phyloP scores from a whole-genome alignment of 2,797 vertebrate genomes.

The Agapornis canus region DNA sequence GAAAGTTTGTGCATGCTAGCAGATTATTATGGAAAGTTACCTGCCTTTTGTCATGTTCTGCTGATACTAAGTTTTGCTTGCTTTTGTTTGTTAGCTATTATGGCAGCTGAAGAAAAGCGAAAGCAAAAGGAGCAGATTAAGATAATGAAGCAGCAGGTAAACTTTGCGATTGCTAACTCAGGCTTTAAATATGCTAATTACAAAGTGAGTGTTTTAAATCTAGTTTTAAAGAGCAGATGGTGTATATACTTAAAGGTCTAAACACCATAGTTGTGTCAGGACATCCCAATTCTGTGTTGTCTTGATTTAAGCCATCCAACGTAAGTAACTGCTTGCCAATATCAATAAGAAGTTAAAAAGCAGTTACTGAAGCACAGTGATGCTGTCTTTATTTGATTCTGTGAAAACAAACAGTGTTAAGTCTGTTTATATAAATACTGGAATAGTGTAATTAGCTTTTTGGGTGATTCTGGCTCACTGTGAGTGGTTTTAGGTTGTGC shows the following conservation, averaged over 20 bases:
- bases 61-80: constrained; percentile 12
- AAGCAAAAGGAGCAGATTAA: constrained; percentile 96
- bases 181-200: neutral
- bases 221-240: neutral
- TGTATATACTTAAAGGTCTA: neutral
- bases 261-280: neutral
- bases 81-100: constrained; percentile 82
- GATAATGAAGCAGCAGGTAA: constrained; percentile 95
- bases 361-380: neutral
- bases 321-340: neutral
- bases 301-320: neutral
- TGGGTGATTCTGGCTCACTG: neutral
- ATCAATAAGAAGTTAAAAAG: neutral
- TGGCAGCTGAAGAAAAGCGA: constrained; percentile 91
- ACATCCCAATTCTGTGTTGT: neutral
- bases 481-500: neutral
- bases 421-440: neutral
- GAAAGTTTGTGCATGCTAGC: neutral
- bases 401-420: neutral
- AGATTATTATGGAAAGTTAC: neutral
- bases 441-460: neutral
- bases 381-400: neutral
- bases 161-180: neutral
- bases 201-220: neutral
- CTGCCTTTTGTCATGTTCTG: neutral